phyloP scores from a whole-genome alignment of 35 echinoderm and acorn worm species.

The Amphiura filiformis region DNA sequence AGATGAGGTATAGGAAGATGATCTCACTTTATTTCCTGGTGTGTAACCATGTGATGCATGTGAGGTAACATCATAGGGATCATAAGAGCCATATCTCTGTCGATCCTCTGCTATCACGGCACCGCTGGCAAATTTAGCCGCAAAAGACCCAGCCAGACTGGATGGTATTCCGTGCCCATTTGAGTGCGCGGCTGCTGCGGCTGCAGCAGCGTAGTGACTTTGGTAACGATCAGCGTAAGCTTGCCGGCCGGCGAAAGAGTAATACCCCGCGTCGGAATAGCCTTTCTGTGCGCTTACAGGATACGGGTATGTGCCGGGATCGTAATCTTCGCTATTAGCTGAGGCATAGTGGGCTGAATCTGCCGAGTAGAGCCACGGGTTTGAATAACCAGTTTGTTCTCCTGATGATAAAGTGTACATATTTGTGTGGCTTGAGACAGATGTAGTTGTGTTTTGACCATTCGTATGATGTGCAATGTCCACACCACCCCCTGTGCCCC shows the following conservation, averaged over 20 bases:
- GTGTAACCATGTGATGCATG: neutral
- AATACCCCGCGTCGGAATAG: conserved; percentile 53
- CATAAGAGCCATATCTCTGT: conserved; percentile 32
- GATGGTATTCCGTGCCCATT: conserved; percentile 40
- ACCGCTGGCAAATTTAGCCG: conserved; percentile 49
- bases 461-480: conserved; percentile 15
- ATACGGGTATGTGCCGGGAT: conserved; percentile 44
- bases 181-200: conserved; percentile 30
- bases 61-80: conserved; percentile 3
- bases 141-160: conserved; percentile 47
- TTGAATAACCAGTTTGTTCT: conserved; percentile 59
- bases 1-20: neutral
- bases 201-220: conserved; percentile 33
- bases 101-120: conserved; percentile 24
- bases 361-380: conserved; percentile 66
- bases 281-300: conserved; percentile 57
- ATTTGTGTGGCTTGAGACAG: conserved; percentile 25
- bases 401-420: conserved; percentile 55
- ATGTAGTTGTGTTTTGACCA: conserved; percentile 18
- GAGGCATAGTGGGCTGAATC: conserved; percentile 54
- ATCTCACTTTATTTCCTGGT: neutral
- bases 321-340: conserved; percentile 60
- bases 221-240: conserved; percentile 50
- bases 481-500: conserved; percentile 19
- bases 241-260: conserved; percentile 40